Percentiles rank a stretch among this genome's conserved stretches.
phyloP scores from a whole-genome alignment of 2,113 vertebrate species.

The Thamnophis sirtalis region DNA sequence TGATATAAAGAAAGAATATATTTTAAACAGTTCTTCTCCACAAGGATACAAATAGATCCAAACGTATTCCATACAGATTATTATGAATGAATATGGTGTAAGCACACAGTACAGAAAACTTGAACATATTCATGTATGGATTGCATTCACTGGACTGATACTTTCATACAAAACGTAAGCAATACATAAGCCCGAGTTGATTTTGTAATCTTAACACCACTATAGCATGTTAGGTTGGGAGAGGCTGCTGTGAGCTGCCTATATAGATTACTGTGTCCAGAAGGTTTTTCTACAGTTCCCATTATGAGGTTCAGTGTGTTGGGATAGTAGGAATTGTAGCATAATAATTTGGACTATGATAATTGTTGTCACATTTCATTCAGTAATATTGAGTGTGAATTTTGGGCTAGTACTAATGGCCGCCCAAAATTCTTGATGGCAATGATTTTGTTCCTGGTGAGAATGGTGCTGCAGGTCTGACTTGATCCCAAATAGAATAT shows the following conservation, averaged over 20 bases:
- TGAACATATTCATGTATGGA: too few species aligned
- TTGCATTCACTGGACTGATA: too few species aligned
- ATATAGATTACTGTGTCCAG: background rate
- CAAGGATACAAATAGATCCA: background rate
- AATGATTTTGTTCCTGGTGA: background rate
- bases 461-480: background rate
- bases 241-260: background rate
- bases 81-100: background rate
- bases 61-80: too few species aligned
- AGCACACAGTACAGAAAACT: too few species aligned
- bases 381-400: background rate
- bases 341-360: background rate
- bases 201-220: background rate
- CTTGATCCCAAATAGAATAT: background rate
- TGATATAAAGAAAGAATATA: background rate
- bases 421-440: background rate
- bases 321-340: background rate
- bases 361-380: background rate
- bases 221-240: background rate
- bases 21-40: too few species aligned
- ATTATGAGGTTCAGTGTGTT: background rate
- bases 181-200: background rate
- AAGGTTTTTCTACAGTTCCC: background rate
- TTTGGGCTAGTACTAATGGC: background rate
- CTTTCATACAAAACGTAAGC: background rate